phyloP scores from a whole-genome alignment of 1,140 invertebrate genomes.

The Drosophila biarmipes region DNA sequence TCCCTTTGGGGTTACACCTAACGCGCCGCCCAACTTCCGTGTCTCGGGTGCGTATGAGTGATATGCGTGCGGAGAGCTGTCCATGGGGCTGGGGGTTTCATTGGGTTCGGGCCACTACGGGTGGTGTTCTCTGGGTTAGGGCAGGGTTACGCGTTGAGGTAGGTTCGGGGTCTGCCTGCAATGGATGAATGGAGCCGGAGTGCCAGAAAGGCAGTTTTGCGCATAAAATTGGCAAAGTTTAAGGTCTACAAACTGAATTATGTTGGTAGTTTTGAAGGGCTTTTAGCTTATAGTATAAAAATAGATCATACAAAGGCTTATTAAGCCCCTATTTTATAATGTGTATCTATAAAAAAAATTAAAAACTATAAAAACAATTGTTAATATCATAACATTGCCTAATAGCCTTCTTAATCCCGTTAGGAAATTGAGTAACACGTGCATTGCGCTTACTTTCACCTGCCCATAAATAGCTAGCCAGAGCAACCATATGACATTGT shows the following conservation, averaged over 20 bases:
- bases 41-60: conserved; percentile 59
- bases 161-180: conserved; percentile 48
- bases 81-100: conserved; percentile 1
- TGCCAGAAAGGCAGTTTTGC: not conserved
- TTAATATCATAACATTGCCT: not conserved
- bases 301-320: too few species aligned
- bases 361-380: not conserved
- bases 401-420: not conserved
- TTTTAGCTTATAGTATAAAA: too few species aligned
- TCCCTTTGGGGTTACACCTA: conserved; percentile 26
- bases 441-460: conserved; percentile 23
- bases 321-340: too few species aligned
- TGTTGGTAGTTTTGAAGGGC: not conserved
- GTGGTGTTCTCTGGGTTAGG: conserved; percentile 25
- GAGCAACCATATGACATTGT: conserved; percentile 42
- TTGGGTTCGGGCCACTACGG: not conserved
- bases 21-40: conserved; percentile 16
- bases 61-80: conserved; percentile 45
- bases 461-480: conserved; percentile 2
- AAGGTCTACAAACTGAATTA: not conserved
- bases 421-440: not conserved
- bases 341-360: too few species aligned
- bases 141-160: conserved; percentile 70
- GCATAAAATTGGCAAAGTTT: not conserved
- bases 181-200: conserved; percentile 10